Evolutionary conservation across 2,888 invertebrate genomes (phyloP).

Genomic region (Drosophila nr. fundita): DNA sequence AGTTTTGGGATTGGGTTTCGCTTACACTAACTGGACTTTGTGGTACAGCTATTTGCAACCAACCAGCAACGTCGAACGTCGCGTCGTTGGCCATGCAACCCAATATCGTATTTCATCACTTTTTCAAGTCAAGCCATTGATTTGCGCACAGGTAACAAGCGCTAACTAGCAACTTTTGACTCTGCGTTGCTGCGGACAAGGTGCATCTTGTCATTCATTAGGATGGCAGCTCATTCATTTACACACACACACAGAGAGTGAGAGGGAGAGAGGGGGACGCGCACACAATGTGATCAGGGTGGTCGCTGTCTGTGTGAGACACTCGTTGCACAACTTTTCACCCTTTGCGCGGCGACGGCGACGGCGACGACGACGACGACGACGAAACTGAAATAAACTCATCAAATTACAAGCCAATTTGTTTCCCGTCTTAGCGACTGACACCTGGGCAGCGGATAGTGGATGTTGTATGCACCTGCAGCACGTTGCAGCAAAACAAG

Average conservation of each 20-base stretch:
- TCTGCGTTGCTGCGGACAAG: conserved; percentile 18
- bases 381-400: conserved; percentile 59
- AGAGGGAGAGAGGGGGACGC: background rate
- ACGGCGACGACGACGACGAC: conserved; percentile 37
- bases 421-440: conserved; percentile 31
- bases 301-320: background rate
- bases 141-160: conserved; percentile 46
- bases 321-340: conserved; percentile 50
- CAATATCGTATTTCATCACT: conserved; percentile 67
- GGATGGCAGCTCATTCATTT: conserved; percentile 67
- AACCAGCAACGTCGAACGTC: conserved; percentile 12
- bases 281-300: background rate
- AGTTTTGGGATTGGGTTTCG: conserved; percentile 34
- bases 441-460: conserved; percentile 4
- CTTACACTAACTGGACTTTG: conserved; percentile 59
- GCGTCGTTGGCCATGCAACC: conserved; percentile 45
- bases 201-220: conserved; percentile 68
- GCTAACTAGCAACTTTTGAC: conserved; percentile 37
- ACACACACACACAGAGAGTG: background rate
- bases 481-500: background rate
- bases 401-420: conserved; percentile 72
- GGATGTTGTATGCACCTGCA: background rate
- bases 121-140: conserved; percentile 46
- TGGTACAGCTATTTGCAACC: conserved; percentile 35
- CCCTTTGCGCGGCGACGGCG: conserved; percentile 34